Base-by-base conservation (phyloP, 2,797 vertebrate species). In the Chromobotia macracanthus region DNA sequence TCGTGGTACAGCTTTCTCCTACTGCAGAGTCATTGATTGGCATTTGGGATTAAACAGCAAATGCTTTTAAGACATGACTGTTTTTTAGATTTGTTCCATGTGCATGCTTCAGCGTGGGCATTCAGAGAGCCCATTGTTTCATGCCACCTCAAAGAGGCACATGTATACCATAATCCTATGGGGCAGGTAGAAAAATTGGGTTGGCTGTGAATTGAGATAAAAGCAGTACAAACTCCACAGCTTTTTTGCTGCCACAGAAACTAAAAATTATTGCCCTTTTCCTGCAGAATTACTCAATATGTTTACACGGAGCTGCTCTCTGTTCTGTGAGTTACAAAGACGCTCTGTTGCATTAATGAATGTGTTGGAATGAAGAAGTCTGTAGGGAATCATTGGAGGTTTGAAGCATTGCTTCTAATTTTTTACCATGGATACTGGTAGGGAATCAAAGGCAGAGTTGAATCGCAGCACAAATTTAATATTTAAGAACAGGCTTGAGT, bases 281-380 rank as follows among this genome's bases (percentile, higher is more conserved):
- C n/a, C n/a, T n/a, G n/a, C n/a, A n/a, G n/a, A n/a, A 86, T 87
- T 89, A 90, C 88, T 89, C 87, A 86, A 80, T 51, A 79, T 78
- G 80, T 83, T 66, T 63, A 83, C 71, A 79, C 25, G 69, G 55
- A 74, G 84, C 81, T 67, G 46, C 80, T 83, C 73, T 78, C 41
- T 66, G 82, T 84, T 79, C 82, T 84, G 86, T 83, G 84, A 81
- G 86, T 86, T 80, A 83, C 61, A 80, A 83, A 85, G 86, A 72
- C 85, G 85, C 83, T 86, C 86, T 77, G 53, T 75, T 86, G 84
- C 82, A 87, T 92, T 93, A 92, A 92, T 92, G 88, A 89, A 84
- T 67, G 61, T 85, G 85, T 85, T 85, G 84, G 86, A 31, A 79
- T 85, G 44, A 38, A 31, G 82, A 46, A 71, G 56, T 78, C 87